A percentile compares a stretch with the other conserved stretches of the same genome.
phyloP scores from a whole-genome alignment of 2,113 vertebrate species.

The Notothenia rossii region DNA sequence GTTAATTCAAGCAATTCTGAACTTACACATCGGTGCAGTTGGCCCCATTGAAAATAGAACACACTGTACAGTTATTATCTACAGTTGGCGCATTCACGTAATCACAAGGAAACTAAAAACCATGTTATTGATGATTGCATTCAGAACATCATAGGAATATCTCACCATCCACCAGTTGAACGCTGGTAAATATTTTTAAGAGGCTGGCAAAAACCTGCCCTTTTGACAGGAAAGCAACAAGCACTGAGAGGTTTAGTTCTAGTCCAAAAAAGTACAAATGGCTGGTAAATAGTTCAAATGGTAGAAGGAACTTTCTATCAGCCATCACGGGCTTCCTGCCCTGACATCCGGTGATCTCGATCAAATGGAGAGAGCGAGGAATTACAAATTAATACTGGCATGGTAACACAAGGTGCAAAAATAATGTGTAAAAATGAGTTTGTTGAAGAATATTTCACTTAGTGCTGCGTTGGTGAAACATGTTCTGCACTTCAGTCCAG shows the following conservation, averaged over 20 bases:
- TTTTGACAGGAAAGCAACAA: constrained; percentile 19
- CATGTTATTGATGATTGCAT: constrained; percentile 43
- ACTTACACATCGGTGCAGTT: constrained; percentile 44
- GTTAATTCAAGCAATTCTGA: constrained; percentile 62
- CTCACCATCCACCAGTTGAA: constrained; percentile 44
- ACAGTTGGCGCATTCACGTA: constrained; percentile 58
- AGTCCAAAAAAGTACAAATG: constrained; percentile 31
- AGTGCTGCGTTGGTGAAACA: constrained; percentile 6
- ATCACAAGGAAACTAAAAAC: constrained; percentile 48
- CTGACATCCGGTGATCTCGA: constrained; percentile 7
- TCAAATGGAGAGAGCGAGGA: constrained; percentile 12
- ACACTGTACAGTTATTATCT: constrained; percentile 76
- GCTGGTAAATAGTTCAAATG: constrained; percentile 37
- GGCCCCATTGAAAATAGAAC: constrained; percentile 63
- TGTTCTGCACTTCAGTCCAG: constrained; percentile 23
- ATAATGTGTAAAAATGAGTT: constrained; percentile 41
- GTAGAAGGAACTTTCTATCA: constrained; percentile 33
- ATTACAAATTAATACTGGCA: constrained; percentile 3
- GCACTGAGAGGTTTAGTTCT: constrained; percentile 28
- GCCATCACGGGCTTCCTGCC: constrained; percentile 19
- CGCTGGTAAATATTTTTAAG: constrained; percentile 27
- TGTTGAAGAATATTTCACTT: constrained; percentile 30
- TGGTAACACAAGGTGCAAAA: constrained; percentile 47
- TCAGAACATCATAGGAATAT: constrained; percentile 39
- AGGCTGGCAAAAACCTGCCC: constrained; percentile 26